A percentile compares a stretch with the other conserved stretches of the same genome.
These are phyloP conservation scores for Periophthalmodon schlosseri DNA, from an alignment of 2,113 vertebrate species.

Conservation along the genomic window DNA sequence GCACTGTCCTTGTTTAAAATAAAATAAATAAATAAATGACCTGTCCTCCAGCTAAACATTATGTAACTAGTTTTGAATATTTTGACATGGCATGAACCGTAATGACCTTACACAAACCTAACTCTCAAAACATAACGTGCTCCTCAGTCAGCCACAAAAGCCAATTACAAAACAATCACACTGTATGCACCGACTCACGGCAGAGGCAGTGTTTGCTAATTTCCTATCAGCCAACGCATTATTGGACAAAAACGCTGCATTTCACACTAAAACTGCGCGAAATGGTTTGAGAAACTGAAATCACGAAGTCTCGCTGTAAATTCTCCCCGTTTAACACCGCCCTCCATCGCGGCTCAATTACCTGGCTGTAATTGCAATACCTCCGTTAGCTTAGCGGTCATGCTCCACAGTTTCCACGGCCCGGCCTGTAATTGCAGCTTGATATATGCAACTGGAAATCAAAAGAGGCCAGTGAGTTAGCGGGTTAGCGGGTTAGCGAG, in stretches of 20 bases:
- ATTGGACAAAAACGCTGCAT: slow-evolving; percentile 37
- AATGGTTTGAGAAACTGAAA: slow-evolving; percentile 67
- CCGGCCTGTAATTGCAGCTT: slow-evolving; percentile 77
- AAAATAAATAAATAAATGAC: background rate
- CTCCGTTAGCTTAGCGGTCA: slow-evolving; percentile 79
- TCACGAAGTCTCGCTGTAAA: slow-evolving; percentile 66
- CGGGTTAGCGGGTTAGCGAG: slow-evolving; percentile 17
- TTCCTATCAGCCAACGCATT: slow-evolving; percentile 25
- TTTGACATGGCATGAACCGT: background rate
- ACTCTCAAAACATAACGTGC: background rate
- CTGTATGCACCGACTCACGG: background rate
- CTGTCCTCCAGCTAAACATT: background rate
- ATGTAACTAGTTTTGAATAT: background rate
- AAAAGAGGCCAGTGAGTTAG: slow-evolving; percentile 61
- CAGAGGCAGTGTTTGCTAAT: slow-evolving; percentile 23
- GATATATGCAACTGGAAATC: slow-evolving; percentile 79
- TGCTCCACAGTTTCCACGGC: slow-evolving; percentile 80
- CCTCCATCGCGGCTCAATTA: slow-evolving; percentile 80
- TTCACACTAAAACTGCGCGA: slow-evolving; percentile 54
- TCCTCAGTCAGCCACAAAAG: slow-evolving; percentile 1
- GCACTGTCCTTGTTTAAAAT: too few relatives aligned
- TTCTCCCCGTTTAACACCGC: slow-evolving; percentile 78
- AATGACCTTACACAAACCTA: background rate
- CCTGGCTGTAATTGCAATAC: slow-evolving; percentile 82
- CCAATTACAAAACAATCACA: slow-evolving; percentile 20